Evolutionary conservation across 2,113 vertebrate genomes (phyloP).

Genomic region (Cyanoramphus novaezelandiae): DNA sequence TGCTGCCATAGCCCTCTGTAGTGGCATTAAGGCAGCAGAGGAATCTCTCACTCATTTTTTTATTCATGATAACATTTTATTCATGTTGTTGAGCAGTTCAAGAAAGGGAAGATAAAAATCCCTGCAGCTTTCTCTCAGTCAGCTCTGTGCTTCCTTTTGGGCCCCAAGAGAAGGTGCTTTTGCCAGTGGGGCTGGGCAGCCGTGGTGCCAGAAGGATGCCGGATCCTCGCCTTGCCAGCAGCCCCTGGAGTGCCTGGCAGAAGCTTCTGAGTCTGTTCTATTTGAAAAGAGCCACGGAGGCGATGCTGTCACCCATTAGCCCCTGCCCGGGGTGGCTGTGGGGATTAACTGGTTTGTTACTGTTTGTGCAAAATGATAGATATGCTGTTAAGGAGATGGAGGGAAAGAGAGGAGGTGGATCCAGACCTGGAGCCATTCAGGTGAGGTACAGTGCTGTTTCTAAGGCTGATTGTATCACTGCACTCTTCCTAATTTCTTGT

Average conservation of each 20-base stretch:
- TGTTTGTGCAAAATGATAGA: not conserved
- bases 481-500: not conserved
- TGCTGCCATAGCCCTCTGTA: fast-evolving
- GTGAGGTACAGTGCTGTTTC: not conserved
- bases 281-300: not conserved
- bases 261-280: not conserved
- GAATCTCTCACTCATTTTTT: not conserved
- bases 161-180: not conserved
- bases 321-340: not conserved
- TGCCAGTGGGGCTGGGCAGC: constrained; percentile 1
- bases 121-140: not conserved
- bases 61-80: not conserved
- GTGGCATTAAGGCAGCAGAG: not conserved
- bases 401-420: not conserved
- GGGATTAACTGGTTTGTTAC: not conserved
- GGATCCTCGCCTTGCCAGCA: constrained; percentile 13
- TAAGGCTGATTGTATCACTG: not conserved
- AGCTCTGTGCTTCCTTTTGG: not conserved
- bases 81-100: not conserved
- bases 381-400: not conserved
- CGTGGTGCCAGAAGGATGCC: not conserved
- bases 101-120: not conserved
- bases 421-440: fast-evolving
- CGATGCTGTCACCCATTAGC: not conserved
- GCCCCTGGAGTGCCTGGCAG: not conserved